A percentile compares a stretch with the other conserved stretches of the same genome.
phyloP scores from a whole-genome alignment of 2,888 invertebrate species.

The Zaprionus bogoriensis region DNA sequence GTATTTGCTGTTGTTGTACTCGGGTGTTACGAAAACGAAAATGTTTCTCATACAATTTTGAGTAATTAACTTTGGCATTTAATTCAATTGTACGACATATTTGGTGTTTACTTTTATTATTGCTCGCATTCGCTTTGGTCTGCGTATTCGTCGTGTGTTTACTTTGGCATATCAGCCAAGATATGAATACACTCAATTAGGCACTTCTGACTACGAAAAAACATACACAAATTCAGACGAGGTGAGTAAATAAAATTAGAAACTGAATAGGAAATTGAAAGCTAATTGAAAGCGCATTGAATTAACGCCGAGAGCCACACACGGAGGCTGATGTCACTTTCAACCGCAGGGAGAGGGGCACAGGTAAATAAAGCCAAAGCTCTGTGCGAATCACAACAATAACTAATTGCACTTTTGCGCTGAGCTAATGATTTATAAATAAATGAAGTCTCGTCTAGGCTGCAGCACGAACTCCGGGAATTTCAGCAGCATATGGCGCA shows the following conservation, averaged over 20 bases:
- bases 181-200: conserved; percentile 52
- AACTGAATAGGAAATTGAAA: conserved; percentile 7
- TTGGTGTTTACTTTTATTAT: conserved; percentile 50
- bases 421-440: conserved; percentile 68
- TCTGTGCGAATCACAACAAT: conserved; percentile 35
- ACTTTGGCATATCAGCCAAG: conserved; percentile 21
- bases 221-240: conserved; percentile 14
- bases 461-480: conserved; percentile 39
- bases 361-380: conserved; percentile 19
- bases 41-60: conserved; percentile 53
- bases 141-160: conserved; percentile 16
- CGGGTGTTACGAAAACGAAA: conserved; percentile 31
- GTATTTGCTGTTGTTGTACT: conserved; percentile 10
- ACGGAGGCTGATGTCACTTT: conserved; percentile 62
- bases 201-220: conserved; percentile 36
- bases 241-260: conserved; percentile 19
- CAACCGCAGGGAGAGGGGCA: no score
- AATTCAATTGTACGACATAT: conserved; percentile 61
- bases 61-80: conserved; percentile 56
- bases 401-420: conserved; percentile 32
- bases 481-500: conserved; percentile 22
- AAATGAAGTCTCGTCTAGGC: conserved; percentile 22
- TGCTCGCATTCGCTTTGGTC: background rate
- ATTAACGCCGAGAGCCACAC: background rate
- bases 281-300: conserved; percentile 3